Conservation (phyloP, 2,888 invertebrate species). For the Lepidocyrtoides sp. region DNA sequence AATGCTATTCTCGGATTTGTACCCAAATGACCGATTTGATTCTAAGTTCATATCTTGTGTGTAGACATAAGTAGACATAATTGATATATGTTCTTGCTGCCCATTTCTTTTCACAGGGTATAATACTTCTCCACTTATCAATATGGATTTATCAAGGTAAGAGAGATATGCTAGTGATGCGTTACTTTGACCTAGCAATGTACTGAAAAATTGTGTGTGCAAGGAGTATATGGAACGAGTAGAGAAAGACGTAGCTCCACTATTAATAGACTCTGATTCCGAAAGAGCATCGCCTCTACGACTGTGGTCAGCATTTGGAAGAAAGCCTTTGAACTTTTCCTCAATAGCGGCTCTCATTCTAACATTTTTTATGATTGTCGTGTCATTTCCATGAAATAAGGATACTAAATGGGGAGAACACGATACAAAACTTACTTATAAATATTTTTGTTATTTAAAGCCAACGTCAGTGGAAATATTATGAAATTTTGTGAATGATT, state of each 20-base stretch:
- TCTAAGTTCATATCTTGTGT: not conserved
- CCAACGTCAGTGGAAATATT: no score
- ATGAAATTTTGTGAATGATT: no score
- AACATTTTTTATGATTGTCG: not conserved
- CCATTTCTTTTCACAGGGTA: not conserved
- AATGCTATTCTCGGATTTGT: not conserved
- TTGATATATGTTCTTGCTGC: not conserved
- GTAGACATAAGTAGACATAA: no score
- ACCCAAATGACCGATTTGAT: not conserved
- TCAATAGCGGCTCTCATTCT: not conserved
- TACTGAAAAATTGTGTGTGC: not conserved
- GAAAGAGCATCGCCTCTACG: constrained; percentile 13
- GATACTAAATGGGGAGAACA: no score
- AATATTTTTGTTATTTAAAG: no score
- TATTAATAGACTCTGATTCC: not conserved
- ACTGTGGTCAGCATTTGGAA: not conserved
- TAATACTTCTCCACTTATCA: not conserved
- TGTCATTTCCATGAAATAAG: constrained; percentile 15
- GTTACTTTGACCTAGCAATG: not conserved
- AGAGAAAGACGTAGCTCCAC: no score
- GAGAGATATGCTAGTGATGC: not conserved
- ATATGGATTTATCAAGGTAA: not conserved
- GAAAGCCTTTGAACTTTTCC: not conserved
- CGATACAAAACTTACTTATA: no score
- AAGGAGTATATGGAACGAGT: not conserved